Evolutionary conservation across 2,888 invertebrate genomes (phyloP), one percentile per base, ranked within the genome.

Genomic region (Tyria jacobaeae): DNA sequence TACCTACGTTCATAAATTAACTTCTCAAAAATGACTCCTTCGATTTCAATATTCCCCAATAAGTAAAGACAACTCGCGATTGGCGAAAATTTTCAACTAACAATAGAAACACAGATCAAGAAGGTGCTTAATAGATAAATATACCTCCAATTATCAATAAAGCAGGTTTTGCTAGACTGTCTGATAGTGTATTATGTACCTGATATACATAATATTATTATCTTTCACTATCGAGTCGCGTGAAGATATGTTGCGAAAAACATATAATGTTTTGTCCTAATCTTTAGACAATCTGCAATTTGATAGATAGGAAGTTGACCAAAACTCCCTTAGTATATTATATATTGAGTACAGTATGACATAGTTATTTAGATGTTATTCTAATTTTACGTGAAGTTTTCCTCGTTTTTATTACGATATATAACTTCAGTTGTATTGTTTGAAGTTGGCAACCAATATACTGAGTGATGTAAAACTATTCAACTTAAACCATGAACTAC

Each of bases 241-340:
- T 66, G 66, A 39, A 25, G 35, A 51, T 49, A 35, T 37, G n/a
- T 35, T 51, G 25, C 54, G 31, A 49, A 54, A 58, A 64, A 56
- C 52, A 60, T 54, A 35, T 60, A 66, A 21, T 39, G 51, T 64
- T 56, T 57, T 31, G 21, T 59, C 21, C 58, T 60, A 67, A 72
- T 74, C 71, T 61, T 56, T 58, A 69, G 70, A 66, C 70, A 15
- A 35, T 53, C 48, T 62, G 48, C 48, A 54, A 58, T 61, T 44
- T 44, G 1, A 44, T 12, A 44, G 44, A 44, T 44, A 44, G 17
- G 21, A 44, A 44, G 44, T 44, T 44, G 12, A 21, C 21, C 44
- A 12, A 44, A 21, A 44, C 12, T 44, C 12, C 12, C 10, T 34
- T 34, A 34, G 31, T 31, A 34, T 44, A 41, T 44, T 9, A 44